Percentiles rank a stretch among this genome's conserved stretches.
Conservation (phyloP, 2,113 vertebrate species). For the Poeciliopsis turrubarensis region DNA sequence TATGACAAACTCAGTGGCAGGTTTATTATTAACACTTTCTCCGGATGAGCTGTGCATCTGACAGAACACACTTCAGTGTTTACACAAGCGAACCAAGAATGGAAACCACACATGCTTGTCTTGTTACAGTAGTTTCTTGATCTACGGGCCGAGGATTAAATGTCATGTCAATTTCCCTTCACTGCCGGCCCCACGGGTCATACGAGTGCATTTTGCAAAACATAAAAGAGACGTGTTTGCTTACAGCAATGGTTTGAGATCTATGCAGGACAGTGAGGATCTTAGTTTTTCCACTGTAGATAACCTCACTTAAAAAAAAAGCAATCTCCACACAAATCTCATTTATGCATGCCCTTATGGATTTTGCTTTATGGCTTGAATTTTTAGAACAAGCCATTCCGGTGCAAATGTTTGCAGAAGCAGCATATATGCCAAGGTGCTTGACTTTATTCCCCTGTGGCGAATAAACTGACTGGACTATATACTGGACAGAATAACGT, state of each 20-base stretch:
- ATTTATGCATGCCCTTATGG: too few species aligned
- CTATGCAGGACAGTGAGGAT: not conserved
- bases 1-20: not conserved
- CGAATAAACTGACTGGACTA: too few species aligned
- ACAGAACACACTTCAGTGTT: slow-evolving; percentile 5
- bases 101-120: slow-evolving; percentile 30
- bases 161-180: slow-evolving; percentile 9
- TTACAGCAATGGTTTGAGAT: not conserved
- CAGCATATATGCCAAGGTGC: too few species aligned
- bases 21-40: slow-evolving; percentile 29
- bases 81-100: slow-evolving; percentile 20
- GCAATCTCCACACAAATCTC: not conserved
- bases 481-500: too few species aligned
- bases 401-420: too few species aligned
- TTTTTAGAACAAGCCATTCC: too few species aligned
- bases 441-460: too few species aligned
- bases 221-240: not conserved
- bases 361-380: not conserved
- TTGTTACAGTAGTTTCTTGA: slow-evolving; percentile 12
- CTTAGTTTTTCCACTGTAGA: not conserved
- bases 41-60: slow-evolving; percentile 23
- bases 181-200: not conserved
- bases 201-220: slow-evolving; percentile 15
- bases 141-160: slow-evolving; percentile 1
- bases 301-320: not conserved